Base-by-base conservation (phyloP, 2,888 invertebrate species). In the Stenodema calcarata region DNA sequence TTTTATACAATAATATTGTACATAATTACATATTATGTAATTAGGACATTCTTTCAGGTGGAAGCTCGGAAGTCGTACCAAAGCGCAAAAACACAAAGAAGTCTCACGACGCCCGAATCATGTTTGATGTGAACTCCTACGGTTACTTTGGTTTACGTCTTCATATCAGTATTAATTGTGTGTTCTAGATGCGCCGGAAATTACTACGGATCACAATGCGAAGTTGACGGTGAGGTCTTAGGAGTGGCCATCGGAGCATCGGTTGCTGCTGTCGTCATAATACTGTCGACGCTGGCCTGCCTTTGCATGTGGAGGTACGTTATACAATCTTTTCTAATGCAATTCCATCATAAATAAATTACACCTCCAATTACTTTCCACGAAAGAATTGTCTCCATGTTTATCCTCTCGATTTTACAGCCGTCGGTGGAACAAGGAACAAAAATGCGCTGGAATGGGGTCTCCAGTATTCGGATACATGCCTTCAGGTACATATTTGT, bases 181-280 rank as follows among this genome's bases (percentile, higher is more conserved):
- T 41, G 16, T 87, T 47, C 7, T 90, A 95, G 95, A 82, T 97
- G 97, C 90, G 92, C 94, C n/a, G 95, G 96, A 0, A 96, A 95
- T 88, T 97, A 96, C 91, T 97, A 97, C 91, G 98, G 98, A 0
- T 94, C 94, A 0, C 95, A 95, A 89, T 98, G 98, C 90, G 97
- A 97, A 91, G 94, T 97, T 83, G 98, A 98, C 91, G 97, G 97
- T 0, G 97, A 97, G 92, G 97, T 98, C 79, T 92, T 98, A 27
- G 97, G 96, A 0, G 97, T 97, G 30, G 97, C 97, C 0, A 95
- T 97, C 84, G 97, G 97, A 18, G 97, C 97, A 0, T 96, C 96
- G 0, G 94, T 97, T 0, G 96, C 96, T 0, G 98, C 98, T 0
- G 94, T 97, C 0, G 94, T 97, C 62, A 97, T 98, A 89, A 98